Evolutionary conservation across 2,113 vertebrate species (phyloP), one percentile per base, ranked within the genome.

Genomic region (Hippocampus comes): DNA sequence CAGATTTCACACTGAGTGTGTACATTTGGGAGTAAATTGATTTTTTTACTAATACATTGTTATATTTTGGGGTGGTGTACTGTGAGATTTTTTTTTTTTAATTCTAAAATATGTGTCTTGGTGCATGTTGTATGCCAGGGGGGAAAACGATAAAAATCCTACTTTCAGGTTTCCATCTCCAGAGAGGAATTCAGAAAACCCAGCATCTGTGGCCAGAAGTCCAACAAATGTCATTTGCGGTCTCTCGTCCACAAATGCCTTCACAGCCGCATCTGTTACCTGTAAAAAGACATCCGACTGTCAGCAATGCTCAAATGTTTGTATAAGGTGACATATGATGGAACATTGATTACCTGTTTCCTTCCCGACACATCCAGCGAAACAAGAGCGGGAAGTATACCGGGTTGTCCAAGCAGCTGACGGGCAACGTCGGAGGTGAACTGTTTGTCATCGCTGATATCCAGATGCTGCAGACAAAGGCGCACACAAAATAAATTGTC

Each of bases 361-460:
- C 97, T 94, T 67, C 97, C 97, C 0, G 97, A 99, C 72, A 99
- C 94, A 77, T 99, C 97, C 77, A 99, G 82, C 27, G 97, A 99
- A 76, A 96, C 89, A 0, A 99, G 94, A 68, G 90, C 92, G 9
- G 95, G 96, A 51, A 99, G 89, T 71, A 97, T 97, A 23, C 94
- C 94, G 1, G 92, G 94, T 84, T 96, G 95, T 66, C 95, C 95
- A 27, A 99, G 89, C 60, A 99, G 92, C 48, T 97, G 97, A 71
- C 95, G 93, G 63, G 97, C 97, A 89, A 99, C 96, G 67, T 99
- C 97, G 5, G 97, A 99, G 0, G 96, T 99, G 85, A 99, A 99
- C 87, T 99, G 97, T 86, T 99, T 99, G 84, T 99, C 97, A 76
- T 99, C 97, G 0, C 97, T 98, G 88, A 99, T 99, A 87, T 99